Base-by-base conservation (phyloP, 2,113 vertebrate species). In the Cichladusa arquata region DNA sequence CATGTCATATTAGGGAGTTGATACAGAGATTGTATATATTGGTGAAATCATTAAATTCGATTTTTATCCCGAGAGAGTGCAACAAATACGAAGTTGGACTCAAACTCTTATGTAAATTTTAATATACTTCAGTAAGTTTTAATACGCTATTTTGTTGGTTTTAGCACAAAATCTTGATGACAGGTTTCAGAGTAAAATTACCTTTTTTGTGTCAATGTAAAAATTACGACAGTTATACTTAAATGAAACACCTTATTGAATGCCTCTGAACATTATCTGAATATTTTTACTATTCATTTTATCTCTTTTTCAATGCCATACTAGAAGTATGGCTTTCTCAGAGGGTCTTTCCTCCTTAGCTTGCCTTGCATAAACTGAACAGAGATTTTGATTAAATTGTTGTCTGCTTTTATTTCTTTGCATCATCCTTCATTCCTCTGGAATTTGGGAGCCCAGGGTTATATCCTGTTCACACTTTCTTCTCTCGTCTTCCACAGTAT, bases 1-100 rank as follows among this genome's bases (percentile, higher is more conserved):
- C 97, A 95, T 72, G 53, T 95, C 44, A 10, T 73, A 92, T 97
- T 96, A 96, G 23, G 16, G 51, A 82, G 23, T 11, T 77, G 47
- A 66, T 95, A 78, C 1, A 12, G 18, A 89, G 80, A 92, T 78
- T 72, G 34, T 50, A 47, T 86, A n/a, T 95, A 81, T 93, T 90
- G 80, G 65, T 78, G 47, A 92, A 96, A 95, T 92, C 18, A 31
- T 76, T 88, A 73, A 67, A 88, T 81, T 87, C 10, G 33, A 31
- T 77, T 42, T 90, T 62, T 85, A 47, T 33, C 44, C 29, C 29
- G 85, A 72, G 33, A 73, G 24, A 86, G 13, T 44, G 2, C 4
- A 72, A 20, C 16, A 86, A 86, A 66, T 29, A 33, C 23, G 12
- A 86, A 84, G 71, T 12, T 77, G 18, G 60, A 44, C 12, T 58